Evolutionary conservation across 2,888 invertebrate species (phyloP).

Genomic region (Patella pellucida): DNA sequence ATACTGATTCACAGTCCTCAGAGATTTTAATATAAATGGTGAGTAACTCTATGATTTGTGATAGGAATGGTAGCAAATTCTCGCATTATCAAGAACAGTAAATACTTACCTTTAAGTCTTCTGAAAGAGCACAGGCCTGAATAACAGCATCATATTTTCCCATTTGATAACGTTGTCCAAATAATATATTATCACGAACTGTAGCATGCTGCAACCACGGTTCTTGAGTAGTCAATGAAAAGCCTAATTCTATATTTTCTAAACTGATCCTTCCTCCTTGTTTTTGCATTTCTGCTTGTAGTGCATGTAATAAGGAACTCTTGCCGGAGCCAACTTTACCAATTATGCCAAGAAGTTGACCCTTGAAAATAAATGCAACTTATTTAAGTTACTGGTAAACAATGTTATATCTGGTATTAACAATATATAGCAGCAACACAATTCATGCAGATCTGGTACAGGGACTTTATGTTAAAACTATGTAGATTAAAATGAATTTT

Average conservation of each 20-base stretch:
- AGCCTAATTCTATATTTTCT: constrained; percentile 74
- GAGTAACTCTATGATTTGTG: too few species aligned
- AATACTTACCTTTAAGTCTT: constrained; percentile 75
- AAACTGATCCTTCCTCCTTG: constrained; percentile 77
- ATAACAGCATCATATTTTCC: constrained; percentile 84
- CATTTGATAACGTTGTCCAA: constrained; percentile 87
- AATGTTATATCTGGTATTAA: not conserved
- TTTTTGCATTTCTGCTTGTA: constrained; percentile 87
- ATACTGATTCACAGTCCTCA: too few species aligned
- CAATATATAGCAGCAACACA: too few species aligned
- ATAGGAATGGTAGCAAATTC: too few species aligned
- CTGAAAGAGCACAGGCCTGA: constrained; percentile 86
- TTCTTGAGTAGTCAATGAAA: constrained; percentile 81
- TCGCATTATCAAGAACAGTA: too few species aligned
- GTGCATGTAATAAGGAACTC: constrained; percentile 85
- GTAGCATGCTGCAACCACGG: constrained; percentile 94
- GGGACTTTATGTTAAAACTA: too few species aligned
- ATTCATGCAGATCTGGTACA: too few species aligned
- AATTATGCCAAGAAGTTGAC: constrained; percentile 81
- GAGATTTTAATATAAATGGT: too few species aligned
- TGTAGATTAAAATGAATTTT: not conserved
- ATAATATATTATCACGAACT: constrained; percentile 92
- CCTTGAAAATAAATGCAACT: constrained; percentile 45
- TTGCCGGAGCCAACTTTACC: constrained; percentile 94
- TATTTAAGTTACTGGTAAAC: not conserved